These are phyloP conservation scores for Cygnus olor DNA, from an alignment of 2,797 vertebrate genomes.

Conservation along the genomic window DNA sequence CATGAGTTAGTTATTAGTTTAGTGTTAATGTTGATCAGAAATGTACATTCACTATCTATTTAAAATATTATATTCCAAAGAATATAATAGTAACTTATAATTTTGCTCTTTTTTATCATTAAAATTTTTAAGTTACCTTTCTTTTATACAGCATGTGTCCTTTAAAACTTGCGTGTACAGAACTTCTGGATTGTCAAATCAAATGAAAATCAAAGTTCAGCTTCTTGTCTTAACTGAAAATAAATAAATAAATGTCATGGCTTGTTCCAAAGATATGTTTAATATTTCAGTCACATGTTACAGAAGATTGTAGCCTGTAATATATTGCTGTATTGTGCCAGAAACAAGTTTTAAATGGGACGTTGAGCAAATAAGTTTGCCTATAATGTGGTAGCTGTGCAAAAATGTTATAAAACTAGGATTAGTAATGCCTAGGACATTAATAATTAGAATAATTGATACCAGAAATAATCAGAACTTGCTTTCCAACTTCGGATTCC, in stretches of 20 bases:
- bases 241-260: neutral
- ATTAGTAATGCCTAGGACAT: slow-evolving; percentile 9
- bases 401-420: slow-evolving; percentile 14
- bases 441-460: neutral
- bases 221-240: slow-evolving; percentile 35
- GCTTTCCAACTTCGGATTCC: neutral
- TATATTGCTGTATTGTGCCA: slow-evolving; percentile 1
- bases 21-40: neutral
- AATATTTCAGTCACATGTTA: neutral
- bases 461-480: neutral
- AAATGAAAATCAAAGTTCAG: neutral
- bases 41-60: neutral
- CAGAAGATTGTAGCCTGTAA: neutral
- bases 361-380: neutral
- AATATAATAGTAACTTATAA: neutral
- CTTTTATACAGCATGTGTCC: neutral
- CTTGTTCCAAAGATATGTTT: slow-evolving; percentile 16
- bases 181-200: slow-evolving; percentile 18
- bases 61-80: neutral
- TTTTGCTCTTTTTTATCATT: neutral
- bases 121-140: neutral
- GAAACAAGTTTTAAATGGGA: neutral
- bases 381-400: neutral
- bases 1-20: neutral
- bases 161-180: neutral